Conservation (phyloP, 37 sponge, comb jelly and placozoan species). For the Lycopodina hypogea region DNA sequence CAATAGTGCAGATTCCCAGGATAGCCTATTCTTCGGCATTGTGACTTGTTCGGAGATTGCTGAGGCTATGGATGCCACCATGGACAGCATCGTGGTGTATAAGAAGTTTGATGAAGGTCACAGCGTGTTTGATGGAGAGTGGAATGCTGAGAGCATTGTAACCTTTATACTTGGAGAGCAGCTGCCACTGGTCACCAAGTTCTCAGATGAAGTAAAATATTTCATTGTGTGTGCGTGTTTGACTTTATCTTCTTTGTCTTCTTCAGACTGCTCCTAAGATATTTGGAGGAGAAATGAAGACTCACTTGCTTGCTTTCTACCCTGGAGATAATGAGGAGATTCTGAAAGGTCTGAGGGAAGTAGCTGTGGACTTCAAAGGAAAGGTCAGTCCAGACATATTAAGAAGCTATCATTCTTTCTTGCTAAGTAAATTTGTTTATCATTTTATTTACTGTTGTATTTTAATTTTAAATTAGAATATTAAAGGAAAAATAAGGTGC, state of each 20-base stretch:
- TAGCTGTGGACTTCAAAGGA: conserved; percentile 68
- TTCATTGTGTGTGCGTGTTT: background rate
- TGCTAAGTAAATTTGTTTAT: background rate
- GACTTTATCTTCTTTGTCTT: background rate
- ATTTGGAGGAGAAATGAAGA: conserved; percentile 83
- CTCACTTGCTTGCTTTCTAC: conserved; percentile 83
- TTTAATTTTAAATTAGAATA: no score
- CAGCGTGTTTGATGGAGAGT: conserved; percentile 60
- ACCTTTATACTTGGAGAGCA: conserved; percentile 66
- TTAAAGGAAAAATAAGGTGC: no score
- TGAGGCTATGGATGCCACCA: conserved; percentile 42
- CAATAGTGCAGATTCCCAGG: conserved; percentile 58
- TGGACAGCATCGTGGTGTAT: conserved; percentile 62
- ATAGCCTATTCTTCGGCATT: conserved; percentile 65
- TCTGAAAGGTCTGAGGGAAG: conserved; percentile 40
- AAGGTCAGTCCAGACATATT: conserved; percentile 45
- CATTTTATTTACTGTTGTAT: no score
- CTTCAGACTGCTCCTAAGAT: conserved; percentile 90
- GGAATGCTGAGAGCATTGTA: conserved; percentile 61
- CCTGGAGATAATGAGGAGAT: conserved; percentile 33
- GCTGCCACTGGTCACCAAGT: conserved; percentile 79
- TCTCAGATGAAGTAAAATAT: conserved; percentile 77
- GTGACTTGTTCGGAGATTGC: conserved; percentile 48
- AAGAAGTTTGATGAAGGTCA: conserved; percentile 85
- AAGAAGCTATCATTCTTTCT: background rate